Evolutionary conservation across 1,140 invertebrate species (phyloP).

Genomic region (Plodia interpunctella): DNA sequence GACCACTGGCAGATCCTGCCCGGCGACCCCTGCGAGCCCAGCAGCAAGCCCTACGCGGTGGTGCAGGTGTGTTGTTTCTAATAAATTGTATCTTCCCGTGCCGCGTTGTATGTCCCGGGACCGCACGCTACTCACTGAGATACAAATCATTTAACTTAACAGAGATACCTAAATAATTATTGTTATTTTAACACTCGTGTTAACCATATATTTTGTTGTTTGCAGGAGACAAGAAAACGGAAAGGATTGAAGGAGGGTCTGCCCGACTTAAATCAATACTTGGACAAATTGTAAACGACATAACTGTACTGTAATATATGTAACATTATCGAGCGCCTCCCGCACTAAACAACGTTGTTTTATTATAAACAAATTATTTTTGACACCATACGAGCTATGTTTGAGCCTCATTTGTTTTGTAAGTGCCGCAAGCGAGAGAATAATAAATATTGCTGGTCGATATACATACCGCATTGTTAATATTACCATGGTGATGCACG

Average conservation of each 20-base stretch:
- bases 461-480: constrained; percentile 36
- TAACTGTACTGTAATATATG: constrained; percentile 69
- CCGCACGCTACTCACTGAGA: constrained; percentile 75
- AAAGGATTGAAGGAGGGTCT: constrained; percentile 99
- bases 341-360: constrained; percentile 38
- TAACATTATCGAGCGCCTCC: constrained; percentile 57
- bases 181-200: not conserved
- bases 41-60: constrained; percentile 88
- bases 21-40: constrained; percentile 92
- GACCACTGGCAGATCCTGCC: constrained; percentile 99
- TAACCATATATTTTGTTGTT: constrained; percentile 37
- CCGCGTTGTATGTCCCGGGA: constrained; percentile 73
- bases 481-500: constrained; percentile 42
- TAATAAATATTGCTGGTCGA: constrained; percentile 42
- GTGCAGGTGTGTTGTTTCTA: constrained; percentile 88
- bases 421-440: constrained; percentile 27
- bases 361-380: constrained; percentile 14
- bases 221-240: constrained; percentile 96
- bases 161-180: too few species aligned
- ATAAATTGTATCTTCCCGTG: too few species aligned
- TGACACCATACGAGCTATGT: constrained; percentile 21
- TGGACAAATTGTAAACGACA: constrained; percentile 94
- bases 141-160: too few species aligned
- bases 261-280: constrained; percentile 93
- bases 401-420: constrained; percentile 35